These are phyloP conservation scores for Elysia chlorotica DNA, from an alignment of 1,140 invertebrate species.

Conservation along the genomic window DNA sequence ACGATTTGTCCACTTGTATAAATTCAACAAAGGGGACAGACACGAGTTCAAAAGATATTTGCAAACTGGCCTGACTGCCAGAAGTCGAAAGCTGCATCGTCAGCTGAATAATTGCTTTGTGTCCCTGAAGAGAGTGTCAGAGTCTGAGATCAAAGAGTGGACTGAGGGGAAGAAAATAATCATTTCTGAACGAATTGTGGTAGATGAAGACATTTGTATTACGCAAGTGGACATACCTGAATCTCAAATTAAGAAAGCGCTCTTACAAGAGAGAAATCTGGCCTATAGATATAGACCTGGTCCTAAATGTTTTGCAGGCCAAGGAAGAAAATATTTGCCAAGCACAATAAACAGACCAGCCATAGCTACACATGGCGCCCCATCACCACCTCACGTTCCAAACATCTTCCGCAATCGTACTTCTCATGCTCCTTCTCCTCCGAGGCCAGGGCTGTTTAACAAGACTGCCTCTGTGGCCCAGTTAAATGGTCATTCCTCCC, in stretches of 20 bases:
- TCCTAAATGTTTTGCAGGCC: no score
- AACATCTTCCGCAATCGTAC: conserved; percentile 15
- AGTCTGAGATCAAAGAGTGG: conserved; percentile 37
- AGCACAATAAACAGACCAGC: no score
- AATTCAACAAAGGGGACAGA: conserved; percentile 36
- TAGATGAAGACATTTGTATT: conserved; percentile 35
- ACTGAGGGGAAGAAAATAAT: conserved; percentile 22
- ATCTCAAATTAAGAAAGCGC: conserved; percentile 4
- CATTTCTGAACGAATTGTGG: conserved; percentile 13
- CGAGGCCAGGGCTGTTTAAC: neutral
- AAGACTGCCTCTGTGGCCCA: no score
- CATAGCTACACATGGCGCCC: no score
- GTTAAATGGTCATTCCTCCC: neutral
- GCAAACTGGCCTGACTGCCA: conserved; percentile 38
- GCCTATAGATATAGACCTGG: no score
- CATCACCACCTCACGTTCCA: conserved; percentile 19
- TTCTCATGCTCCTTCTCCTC: conserved; percentile 7
- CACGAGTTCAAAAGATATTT: conserved; percentile 34
- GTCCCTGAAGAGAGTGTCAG: conserved; percentile 28
- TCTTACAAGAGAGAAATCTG: neutral
- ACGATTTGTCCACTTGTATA: conserved; percentile 36
- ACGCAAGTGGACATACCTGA: conserved; percentile 29
- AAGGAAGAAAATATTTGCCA: no score
- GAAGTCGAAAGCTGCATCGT: conserved; percentile 30
- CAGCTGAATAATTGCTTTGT: conserved; percentile 33